A percentile compares a stretch with the other conserved stretches of the same genome.
These are phyloP conservation scores for Ammodytes dubius DNA, from an alignment of 2,113 vertebrate genomes.

Conservation along the genomic window DNA sequence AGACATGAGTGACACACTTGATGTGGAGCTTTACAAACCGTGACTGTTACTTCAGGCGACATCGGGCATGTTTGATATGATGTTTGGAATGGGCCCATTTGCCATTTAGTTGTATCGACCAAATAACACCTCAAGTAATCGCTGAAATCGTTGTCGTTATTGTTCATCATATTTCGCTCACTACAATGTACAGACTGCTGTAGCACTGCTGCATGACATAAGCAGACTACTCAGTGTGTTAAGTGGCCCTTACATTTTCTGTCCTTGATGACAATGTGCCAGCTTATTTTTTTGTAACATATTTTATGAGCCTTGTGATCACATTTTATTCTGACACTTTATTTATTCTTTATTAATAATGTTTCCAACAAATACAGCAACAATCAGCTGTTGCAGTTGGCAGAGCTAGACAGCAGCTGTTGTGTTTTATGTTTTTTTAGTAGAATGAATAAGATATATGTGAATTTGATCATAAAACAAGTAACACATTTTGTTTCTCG, in stretches of 20 bases:
- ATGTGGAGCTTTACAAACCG: constrained; percentile 1
- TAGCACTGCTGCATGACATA: constrained; percentile 25
- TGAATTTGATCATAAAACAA: neutral
- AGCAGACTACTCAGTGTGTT: neutral
- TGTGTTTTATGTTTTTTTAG: constrained; percentile 6
- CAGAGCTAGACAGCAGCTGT: constrained; percentile 15
- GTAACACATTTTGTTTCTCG: neutral
- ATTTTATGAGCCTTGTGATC: neutral
- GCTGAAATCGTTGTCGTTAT: constrained; percentile 24
- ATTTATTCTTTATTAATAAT: constrained; percentile 5
- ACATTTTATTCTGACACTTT: neutral
- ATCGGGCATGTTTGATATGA: constrained; percentile 37
- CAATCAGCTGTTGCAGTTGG: constrained; percentile 17
- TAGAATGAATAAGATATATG: neutral
- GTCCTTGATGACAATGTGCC: constrained; percentile 16
- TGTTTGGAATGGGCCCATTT: constrained; percentile 33
- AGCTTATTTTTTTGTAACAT: constrained; percentile 3
- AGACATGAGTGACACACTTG: neutral
- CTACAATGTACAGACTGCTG: constrained; percentile 15
- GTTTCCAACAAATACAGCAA: constrained; percentile 2
- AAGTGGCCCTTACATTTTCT: constrained; percentile 1
- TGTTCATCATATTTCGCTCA: constrained; percentile 39
- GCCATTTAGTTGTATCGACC: constrained; percentile 28
- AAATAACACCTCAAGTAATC: constrained; percentile 2
- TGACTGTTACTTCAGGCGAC: constrained; percentile 5